These are phyloP conservation scores for Himalopsyche tibetana DNA, from an alignment of 2,888 invertebrate species.

Conservation along the genomic window DNA sequence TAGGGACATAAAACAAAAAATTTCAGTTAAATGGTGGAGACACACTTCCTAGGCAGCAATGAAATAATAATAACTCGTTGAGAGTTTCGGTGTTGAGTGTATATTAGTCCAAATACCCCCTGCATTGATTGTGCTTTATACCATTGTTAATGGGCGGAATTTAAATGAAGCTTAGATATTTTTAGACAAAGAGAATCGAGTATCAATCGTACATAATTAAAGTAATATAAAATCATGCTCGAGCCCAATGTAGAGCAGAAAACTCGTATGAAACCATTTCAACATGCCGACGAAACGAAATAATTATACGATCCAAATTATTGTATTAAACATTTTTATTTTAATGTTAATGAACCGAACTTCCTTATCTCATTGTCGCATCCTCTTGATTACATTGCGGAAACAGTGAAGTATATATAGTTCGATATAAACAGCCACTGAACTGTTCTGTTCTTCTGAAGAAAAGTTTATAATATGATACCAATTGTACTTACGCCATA, in stretches of 20 bases:
- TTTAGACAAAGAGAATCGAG: background rate
- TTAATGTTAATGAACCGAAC: background rate
- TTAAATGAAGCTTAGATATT: background rate
- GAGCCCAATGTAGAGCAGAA: too few species aligned
- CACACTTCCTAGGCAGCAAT: background rate
- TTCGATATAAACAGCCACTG: too few species aligned
- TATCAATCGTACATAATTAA: background rate
- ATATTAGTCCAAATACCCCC: background rate
- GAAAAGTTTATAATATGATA: too few species aligned
- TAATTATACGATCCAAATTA: too few species aligned
- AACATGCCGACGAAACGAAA: too few species aligned
- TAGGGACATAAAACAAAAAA: too few species aligned
- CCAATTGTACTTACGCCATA: too few species aligned
- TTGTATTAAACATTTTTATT: too few species aligned
- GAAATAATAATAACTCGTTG: conserved; percentile 5
- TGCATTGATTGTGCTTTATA: background rate
- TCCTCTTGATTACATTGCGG: conserved; percentile 27
- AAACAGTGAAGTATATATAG: background rate
- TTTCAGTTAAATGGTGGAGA: background rate
- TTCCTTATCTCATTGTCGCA: background rate
- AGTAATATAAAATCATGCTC: background rate
- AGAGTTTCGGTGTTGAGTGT: background rate
- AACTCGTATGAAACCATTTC: too few species aligned
- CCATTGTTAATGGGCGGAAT: background rate
- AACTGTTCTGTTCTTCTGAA: too few species aligned